phyloP scores from a whole-genome alignment of 35 echinoderm and acorn worm species.

The Lytechinus variegatus region DNA sequence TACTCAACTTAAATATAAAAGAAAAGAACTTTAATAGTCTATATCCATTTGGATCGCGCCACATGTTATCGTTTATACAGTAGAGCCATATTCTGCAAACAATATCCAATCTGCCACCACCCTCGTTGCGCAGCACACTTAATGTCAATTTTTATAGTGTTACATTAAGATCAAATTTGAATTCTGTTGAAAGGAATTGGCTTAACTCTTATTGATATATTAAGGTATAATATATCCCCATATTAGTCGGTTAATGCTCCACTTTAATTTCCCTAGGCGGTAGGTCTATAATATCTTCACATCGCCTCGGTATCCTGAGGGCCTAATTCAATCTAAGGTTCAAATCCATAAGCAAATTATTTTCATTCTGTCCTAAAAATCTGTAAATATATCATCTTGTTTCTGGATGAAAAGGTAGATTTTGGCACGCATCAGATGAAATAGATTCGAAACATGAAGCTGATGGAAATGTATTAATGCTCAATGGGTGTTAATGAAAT shows the following conservation, averaged over 20 bases:
- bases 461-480: no score
- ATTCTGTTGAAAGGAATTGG: background rate
- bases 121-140: background rate
- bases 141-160: background rate
- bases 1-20: no score
- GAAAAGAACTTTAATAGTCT: no score
- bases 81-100: background rate
- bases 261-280: background rate
- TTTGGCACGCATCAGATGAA: background rate
- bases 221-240: background rate
- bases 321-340: background rate
- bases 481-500: background rate
- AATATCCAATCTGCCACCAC: background rate
- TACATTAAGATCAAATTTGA: background rate
- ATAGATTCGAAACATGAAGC: background rate
- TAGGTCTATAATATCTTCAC: background rate
- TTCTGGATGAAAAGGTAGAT: background rate
- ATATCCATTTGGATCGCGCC: background rate
- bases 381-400: background rate
- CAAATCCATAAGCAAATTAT: background rate
- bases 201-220: background rate
- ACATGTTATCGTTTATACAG: background rate
- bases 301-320: background rate
- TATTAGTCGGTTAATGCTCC: background rate
- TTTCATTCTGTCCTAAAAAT: background rate